Evolutionary conservation across 2,888 invertebrate genomes (phyloP), one percentile per base, ranked within the genome.

Genomic region (Ectropis crepuscularia): DNA sequence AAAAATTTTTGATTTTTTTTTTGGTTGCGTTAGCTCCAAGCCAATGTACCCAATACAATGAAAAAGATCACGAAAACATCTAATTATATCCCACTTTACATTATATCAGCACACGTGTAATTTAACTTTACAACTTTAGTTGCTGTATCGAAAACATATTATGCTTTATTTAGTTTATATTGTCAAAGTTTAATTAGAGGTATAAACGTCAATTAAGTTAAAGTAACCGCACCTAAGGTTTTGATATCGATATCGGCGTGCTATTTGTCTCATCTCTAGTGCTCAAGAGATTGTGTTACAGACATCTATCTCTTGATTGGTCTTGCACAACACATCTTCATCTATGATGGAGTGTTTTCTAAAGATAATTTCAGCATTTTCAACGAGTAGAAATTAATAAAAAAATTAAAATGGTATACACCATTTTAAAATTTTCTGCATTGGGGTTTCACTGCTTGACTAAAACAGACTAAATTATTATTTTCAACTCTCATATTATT

Each of bases 221-320:
- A 50, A 39, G 38, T 50, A 39, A 50, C 50, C 50, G 38, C 12
- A 50, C 11, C 8, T 5, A 5, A 7, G 10, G 12, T 39, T 16
- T 39, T n/a, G 39, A 54, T 54, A 11, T 36, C 54, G 37, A 46
- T 45, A 38, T 8, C n/a, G 11, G 11, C 2, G 12, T 9, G 38
- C 9, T 51, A 11, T 50, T 12, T 38, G 41, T 7, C 69, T 16
- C 68, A 62, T 63, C 66, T n/a, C 68, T 70, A 66, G 43, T 50
- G 57, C 51, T 53, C 59, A 51, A 57, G 49, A 65, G 68, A 72
- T 72, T 70, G 64, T 67, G 54, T 72, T 72, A 59, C 69, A 58
- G 50, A 46, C 67, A 70, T 72, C 67, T 63, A 72, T 72, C 70
- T 65, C 55, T 57, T 38, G 51, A 53, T 60, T 50, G 57, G 12